Base-by-base conservation (phyloP, 64 coral and sea anemone species). In the Cladopsammia gracilis region DNA sequence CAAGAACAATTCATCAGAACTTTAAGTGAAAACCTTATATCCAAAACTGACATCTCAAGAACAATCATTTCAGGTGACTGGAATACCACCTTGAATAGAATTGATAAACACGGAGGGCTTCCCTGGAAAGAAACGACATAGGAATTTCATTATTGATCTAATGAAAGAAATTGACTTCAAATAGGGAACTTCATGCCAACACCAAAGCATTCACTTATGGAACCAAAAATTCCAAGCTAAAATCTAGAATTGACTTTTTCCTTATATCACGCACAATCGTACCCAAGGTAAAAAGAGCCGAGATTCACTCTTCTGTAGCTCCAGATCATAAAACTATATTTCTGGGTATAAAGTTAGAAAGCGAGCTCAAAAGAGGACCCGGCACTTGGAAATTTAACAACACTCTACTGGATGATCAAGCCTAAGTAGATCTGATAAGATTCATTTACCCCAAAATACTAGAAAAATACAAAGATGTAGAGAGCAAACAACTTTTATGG, bases 211-310 rank as follows among this genome's bases (percentile, higher is more conserved):
- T 71, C 25, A 71, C 23, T 2, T 70, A 70, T 26, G 67, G 24
- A 70, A 70, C 67, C 4, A 73, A 73, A 73, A 73, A 73, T 46
- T 48, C 14, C 45, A 73, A 73, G 14, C 13, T 73, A 48, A 73
- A 73, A 73, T 11, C 43, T 73, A 73, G 26, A 73, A 73, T 73
- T 47, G 71, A 46, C 12, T 73, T 45, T 73, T 73, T 73, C 71
- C 43, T 73, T 1, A 6, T 48, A 16, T 73, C 71, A 47, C 3
- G 14, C 43, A 2, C 43, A 4, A 15, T 73, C 14, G 2, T 12
- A 73, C 4, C 10, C 6, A 47, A 48, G 3, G 43, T 13, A 47
- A 73, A 73, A 73, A 45, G 42, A 73, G 43, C 71, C 3, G 71
- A 44, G 71, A 16, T 73, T 7, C 71, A 22, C 24, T 15, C 71